Percentiles rank a stretch among this genome's conserved stretches.
These are phyloP conservation scores for Acanthurus tractus DNA, from an alignment of 2,797 vertebrate species.

Conservation along the genomic window DNA sequence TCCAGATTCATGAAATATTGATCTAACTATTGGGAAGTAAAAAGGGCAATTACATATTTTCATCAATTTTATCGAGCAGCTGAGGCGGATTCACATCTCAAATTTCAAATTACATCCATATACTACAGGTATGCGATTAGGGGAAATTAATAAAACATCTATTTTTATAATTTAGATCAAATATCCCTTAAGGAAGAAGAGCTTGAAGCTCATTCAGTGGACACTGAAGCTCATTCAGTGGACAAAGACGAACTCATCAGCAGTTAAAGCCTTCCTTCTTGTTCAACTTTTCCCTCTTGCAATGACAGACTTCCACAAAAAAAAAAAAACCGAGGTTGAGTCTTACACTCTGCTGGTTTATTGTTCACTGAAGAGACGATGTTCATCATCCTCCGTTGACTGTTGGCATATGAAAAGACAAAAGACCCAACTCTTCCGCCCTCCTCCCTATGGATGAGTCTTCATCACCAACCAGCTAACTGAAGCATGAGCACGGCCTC, in stretches of 20 bases:
- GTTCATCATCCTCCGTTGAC: constrained; percentile 55
- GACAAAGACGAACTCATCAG: constrained; percentile 6
- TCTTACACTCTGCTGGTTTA: constrained; percentile 53
- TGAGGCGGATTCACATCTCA: neutral
- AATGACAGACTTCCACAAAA: constrained; percentile 32
- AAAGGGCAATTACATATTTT: neutral
- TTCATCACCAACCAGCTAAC: constrained; percentile 46
- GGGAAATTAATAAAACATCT: neutral
- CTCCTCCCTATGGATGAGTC: constrained; percentile 47
- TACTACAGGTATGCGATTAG: neutral
- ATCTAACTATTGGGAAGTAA: neutral
- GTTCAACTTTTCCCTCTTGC: constrained; percentile 13
- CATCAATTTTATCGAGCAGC: neutral
- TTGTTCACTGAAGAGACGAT: constrained; percentile 31
- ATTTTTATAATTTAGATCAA: neutral
- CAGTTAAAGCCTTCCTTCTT: neutral
- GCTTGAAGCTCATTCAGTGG: neutral
- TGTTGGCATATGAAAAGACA: constrained; percentile 58
- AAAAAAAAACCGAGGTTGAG: constrained; percentile 13
- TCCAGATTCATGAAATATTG: neutral
- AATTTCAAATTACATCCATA: constrained; percentile 6
- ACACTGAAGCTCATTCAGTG: neutral
- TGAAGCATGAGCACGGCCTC: constrained; percentile 33
- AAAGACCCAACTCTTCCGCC: constrained; percentile 42
- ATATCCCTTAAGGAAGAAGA: neutral